These are phyloP conservation scores for Copidosoma aretas DNA, from an alignment of 2,888 invertebrate species.

Conservation along the genomic window DNA sequence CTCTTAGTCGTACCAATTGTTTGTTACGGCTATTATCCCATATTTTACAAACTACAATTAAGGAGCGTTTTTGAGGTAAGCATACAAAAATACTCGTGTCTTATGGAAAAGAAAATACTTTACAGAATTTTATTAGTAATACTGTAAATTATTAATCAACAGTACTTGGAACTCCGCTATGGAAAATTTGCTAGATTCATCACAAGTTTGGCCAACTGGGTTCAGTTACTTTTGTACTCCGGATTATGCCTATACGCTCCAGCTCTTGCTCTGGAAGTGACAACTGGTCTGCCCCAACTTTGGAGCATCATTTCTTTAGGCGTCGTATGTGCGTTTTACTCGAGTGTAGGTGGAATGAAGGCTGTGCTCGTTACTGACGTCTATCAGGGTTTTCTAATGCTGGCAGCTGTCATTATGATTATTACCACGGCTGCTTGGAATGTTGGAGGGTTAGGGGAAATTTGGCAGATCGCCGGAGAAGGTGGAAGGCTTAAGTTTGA, in stretches of 20 bases:
- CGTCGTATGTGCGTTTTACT: slow-evolving; percentile 84
- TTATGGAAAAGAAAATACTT: no score
- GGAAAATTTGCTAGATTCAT: slow-evolving; percentile 76
- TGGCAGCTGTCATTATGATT: slow-evolving; percentile 79
- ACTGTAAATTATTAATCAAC: slow-evolving; percentile 38
- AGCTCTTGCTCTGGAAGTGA: slow-evolving; percentile 85
- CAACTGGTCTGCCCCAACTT: slow-evolving; percentile 77
- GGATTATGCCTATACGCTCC: slow-evolving; percentile 94
- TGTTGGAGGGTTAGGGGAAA: slow-evolving; percentile 73
- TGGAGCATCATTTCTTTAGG: slow-evolving; percentile 78
- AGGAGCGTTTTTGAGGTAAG: slow-evolving; percentile 67
- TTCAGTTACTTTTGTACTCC: slow-evolving; percentile 90
- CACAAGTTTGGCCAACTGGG: slow-evolving; percentile 83
- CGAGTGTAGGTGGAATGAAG: slow-evolving; percentile 89
- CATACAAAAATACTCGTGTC: neutral
- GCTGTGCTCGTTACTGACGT: slow-evolving; percentile 88
- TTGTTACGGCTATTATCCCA: slow-evolving; percentile 65
- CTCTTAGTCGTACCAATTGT: slow-evolving; percentile 66
- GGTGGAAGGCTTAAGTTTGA: slow-evolving; percentile 75
- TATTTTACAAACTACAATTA: slow-evolving; percentile 65
- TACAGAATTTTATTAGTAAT: neutral
- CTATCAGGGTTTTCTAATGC: slow-evolving; percentile 86
- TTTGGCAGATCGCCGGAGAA: slow-evolving; percentile 75
- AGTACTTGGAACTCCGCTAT: slow-evolving; percentile 89
- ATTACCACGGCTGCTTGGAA: slow-evolving; percentile 76